Conservation (phyloP, 2,113 vertebrate genomes). For the Pteropus alecto region DNA sequence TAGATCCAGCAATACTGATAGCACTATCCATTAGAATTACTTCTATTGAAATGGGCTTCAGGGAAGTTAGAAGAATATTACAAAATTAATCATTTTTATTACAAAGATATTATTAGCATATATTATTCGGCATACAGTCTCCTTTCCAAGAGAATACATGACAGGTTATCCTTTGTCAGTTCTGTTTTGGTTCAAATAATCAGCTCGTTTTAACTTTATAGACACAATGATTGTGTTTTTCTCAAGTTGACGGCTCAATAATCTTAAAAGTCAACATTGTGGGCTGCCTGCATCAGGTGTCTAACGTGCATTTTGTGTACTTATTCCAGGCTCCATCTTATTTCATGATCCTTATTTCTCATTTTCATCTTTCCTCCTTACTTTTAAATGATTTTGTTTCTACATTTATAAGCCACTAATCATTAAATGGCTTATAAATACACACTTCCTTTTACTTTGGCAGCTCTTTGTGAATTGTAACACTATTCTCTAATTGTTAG, state of each 20-base stretch:
- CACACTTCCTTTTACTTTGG: neutral
- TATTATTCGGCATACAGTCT: neutral
- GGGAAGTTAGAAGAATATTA: neutral
- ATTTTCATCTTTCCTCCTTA: neutral
- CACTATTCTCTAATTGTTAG: neutral
- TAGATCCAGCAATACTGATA: neutral
- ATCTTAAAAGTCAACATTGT: neutral
- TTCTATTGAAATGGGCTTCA: slow-evolving; percentile 5
- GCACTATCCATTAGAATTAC: neutral
- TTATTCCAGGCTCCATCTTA: neutral
- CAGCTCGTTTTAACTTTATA: neutral
- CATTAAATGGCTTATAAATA: neutral
- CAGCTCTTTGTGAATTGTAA: neutral
- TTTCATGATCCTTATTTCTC: neutral
- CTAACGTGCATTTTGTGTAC: neutral
- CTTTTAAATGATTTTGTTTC: neutral
- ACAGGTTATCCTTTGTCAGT: neutral
- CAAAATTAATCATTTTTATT: neutral
- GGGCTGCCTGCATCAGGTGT: neutral
- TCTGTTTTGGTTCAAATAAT: neutral
- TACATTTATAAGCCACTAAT: neutral
- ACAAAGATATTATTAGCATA: neutral
- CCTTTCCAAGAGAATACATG: neutral
- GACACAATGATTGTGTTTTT: neutral
- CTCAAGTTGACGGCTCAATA: neutral